Evolutionary conservation across 2,113 vertebrate genomes (phyloP).

Genomic region (Mohoua ochrocephala): DNA sequence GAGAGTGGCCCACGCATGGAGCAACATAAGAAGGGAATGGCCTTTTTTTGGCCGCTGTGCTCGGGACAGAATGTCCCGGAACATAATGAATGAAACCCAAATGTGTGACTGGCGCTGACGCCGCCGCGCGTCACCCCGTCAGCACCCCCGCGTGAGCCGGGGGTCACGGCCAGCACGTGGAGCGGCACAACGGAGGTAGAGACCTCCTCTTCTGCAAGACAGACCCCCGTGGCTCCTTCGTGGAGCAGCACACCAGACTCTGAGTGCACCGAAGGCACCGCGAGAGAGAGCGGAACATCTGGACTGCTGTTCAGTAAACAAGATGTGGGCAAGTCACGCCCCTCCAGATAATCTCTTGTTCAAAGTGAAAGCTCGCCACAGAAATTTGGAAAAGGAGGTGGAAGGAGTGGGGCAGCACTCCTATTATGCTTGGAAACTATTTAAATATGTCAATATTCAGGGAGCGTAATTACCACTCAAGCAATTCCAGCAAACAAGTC

Average conservation of each 20-base stretch:
- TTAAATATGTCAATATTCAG: constrained; percentile 55
- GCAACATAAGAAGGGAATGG: not conserved
- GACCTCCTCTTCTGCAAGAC: rapidly evolving
- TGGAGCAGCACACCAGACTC: not conserved
- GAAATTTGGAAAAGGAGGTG: not conserved
- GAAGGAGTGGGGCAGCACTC: not conserved
- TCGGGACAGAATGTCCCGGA: not conserved
- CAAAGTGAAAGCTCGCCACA: not conserved
- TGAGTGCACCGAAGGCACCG: rapidly evolving
- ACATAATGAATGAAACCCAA: not conserved
- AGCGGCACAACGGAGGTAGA: rapidly evolving
- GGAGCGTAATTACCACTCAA: constrained; percentile 14
- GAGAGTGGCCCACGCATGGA: not conserved
- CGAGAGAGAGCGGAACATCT: not conserved
- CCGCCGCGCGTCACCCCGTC: rapidly evolving
- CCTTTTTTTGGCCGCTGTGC: not conserved
- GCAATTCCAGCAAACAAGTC: constrained; percentile 50
- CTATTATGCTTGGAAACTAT: constrained; percentile 36
- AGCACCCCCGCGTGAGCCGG: not conserved
- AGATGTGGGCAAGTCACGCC: not conserved
- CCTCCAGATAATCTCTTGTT: not conserved
- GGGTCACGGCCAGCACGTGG: rapidly evolving
- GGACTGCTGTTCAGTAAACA: not conserved
- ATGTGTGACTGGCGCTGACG: not conserved
- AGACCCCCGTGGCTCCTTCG: not conserved